Conservation (phyloP, 1,140 invertebrate species). For the Papilio glaucus region DNA sequence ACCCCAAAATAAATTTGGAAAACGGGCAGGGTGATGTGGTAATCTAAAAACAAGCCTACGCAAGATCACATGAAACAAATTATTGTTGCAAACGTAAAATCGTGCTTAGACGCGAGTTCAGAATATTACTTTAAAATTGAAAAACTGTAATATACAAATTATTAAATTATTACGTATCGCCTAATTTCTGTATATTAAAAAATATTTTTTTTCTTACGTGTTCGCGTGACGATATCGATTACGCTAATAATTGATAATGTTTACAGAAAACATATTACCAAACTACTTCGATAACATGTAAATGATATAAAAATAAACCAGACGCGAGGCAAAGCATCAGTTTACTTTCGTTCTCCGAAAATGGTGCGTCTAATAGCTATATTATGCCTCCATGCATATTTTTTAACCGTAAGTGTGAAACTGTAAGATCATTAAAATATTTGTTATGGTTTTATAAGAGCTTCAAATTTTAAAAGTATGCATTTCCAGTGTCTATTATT, state of each 20-base stretch:
- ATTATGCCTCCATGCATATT: slow-evolving; percentile 25
- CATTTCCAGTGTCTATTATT: no score
- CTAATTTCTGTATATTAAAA: not conserved
- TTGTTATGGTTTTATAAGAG: not conserved
- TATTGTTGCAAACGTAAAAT: not conserved
- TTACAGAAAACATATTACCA: slow-evolving; percentile 30
- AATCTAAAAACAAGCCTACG: not conserved
- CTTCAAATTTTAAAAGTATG: no score
- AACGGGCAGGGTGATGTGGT: no score
- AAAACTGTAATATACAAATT: no score
- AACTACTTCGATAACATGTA: slow-evolving; percentile 19
- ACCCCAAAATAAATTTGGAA: no score
- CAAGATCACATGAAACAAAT: slow-evolving; percentile 1
- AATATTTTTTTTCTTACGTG: slow-evolving; percentile 28
- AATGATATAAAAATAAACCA: slow-evolving; percentile 34
- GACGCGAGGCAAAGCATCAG: not conserved
- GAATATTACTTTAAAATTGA: no score
- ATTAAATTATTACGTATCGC: not conserved
- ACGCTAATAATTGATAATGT: slow-evolving; percentile 24
- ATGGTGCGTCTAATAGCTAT: slow-evolving; percentile 34
- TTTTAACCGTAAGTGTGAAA: slow-evolving; percentile 33
- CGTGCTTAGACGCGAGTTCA: not conserved
- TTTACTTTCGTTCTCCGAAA: slow-evolving; percentile 21
- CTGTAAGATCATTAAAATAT: slow-evolving; percentile 9
- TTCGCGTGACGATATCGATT: not conserved